These are phyloP conservation scores for Yasuhikotakia modesta DNA, from an alignment of 2,797 vertebrate genomes.

Conservation along the genomic window DNA sequence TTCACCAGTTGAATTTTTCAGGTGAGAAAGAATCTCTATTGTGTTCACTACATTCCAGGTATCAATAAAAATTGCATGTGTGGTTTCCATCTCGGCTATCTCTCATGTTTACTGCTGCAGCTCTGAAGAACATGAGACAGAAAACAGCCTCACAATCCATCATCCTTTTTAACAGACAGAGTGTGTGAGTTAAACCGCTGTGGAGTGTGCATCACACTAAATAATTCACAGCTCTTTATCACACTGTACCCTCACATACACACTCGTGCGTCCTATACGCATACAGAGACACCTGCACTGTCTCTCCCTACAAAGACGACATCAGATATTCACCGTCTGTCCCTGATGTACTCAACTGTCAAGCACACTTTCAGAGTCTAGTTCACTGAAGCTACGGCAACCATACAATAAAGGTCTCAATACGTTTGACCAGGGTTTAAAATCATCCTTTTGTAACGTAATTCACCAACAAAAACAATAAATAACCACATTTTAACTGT, in stretches of 20 bases:
- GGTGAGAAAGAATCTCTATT: background rate
- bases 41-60: conserved; percentile 37
- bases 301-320: conserved; percentile 5
- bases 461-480: background rate
- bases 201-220: conserved; percentile 30
- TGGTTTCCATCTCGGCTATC: conserved; percentile 32
- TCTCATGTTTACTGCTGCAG: conserved; percentile 17
- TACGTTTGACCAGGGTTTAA: background rate
- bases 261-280: background rate
- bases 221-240: conserved; percentile 29
- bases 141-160: conserved; percentile 10
- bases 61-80: conserved; percentile 24
- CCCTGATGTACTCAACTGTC: conserved; percentile 10
- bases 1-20: background rate
- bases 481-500: too few relatives aligned
- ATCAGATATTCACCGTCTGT: background rate
- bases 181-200: conserved; percentile 5
- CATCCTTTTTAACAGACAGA: conserved; percentile 17
- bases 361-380: background rate
- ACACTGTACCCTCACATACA: conserved; percentile 12
- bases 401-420: background rate
- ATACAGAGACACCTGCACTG: background rate
- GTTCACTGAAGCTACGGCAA: background rate
- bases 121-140: conserved; percentile 4
- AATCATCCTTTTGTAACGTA: background rate